A percentile compares a stretch with the other conserved stretches of the same genome.
These are phyloP conservation scores for Mechanitis mazaeus DNA, from an alignment of 2,888 invertebrate genomes.

Conservation along the genomic window DNA sequence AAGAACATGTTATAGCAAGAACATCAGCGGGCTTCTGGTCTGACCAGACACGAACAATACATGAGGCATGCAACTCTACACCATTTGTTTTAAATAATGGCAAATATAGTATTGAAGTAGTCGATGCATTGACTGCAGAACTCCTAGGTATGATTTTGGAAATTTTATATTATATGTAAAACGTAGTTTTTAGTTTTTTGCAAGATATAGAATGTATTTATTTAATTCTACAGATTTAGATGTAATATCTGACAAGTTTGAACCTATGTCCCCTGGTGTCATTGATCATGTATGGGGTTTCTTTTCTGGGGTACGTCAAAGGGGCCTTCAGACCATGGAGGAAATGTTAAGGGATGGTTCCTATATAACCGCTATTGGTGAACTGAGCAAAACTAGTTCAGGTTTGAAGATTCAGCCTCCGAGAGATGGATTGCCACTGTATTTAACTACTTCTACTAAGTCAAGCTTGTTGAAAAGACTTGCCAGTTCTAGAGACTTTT, in stretches of 20 bases:
- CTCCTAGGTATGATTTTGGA: slow-evolving; percentile 68
- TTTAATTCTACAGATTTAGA: slow-evolving; percentile 78
- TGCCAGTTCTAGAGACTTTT: slow-evolving; percentile 81
- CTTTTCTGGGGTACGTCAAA: slow-evolving; percentile 87
- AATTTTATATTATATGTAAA: background rate
- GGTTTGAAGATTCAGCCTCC: slow-evolving; percentile 85
- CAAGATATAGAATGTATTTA: background rate
- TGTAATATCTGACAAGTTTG: slow-evolving; percentile 88
- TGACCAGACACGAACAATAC: slow-evolving; percentile 86
- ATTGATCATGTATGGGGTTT: slow-evolving; percentile 91
- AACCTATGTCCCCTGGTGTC: slow-evolving; percentile 84
- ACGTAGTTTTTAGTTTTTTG: background rate
- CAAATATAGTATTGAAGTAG: slow-evolving; percentile 80
- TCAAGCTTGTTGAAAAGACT: slow-evolving; percentile 84
- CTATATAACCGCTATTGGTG: slow-evolving; percentile 86
- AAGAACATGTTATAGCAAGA: slow-evolving; percentile 89
- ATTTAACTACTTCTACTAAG: slow-evolving; percentile 87
- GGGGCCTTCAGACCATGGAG: slow-evolving; percentile 91
- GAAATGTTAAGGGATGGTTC: slow-evolving; percentile 90
- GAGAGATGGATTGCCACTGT: slow-evolving; percentile 81
- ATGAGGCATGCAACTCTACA: slow-evolving; percentile 86
- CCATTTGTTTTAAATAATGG: slow-evolving; percentile 85
- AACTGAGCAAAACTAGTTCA: slow-evolving; percentile 80
- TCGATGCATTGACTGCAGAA: slow-evolving; percentile 85
- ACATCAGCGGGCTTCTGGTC: slow-evolving; percentile 92